Percentiles rank a stretch among this genome's conserved stretches.
Evolutionary conservation across 2,113 vertebrate genomes (phyloP).

Genomic region (Columbina picui): DNA sequence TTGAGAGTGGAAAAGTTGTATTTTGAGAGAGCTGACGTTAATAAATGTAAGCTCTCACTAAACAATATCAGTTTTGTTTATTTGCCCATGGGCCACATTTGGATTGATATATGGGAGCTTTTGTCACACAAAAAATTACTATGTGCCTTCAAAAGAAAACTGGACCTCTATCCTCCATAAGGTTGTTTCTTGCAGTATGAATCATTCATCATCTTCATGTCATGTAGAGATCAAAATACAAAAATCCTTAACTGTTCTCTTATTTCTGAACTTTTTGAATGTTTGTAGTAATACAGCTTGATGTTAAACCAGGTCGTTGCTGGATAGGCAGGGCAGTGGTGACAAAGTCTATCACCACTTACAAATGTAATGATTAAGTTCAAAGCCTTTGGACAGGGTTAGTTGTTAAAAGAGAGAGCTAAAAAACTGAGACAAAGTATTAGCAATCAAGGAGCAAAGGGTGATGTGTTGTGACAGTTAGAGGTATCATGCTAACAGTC

Average conservation of each 20-base stretch:
- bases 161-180: background rate
- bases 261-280: background rate
- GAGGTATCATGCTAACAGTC: background rate
- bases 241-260: background rate
- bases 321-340: conserved; percentile 22
- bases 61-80: background rate
- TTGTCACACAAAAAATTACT: background rate
- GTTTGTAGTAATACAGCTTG: background rate
- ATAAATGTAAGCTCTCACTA: background rate
- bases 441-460: conserved; percentile 35
- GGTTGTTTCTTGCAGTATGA: background rate
- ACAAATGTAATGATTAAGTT: conserved; percentile 72
- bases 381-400: conserved; percentile 77
- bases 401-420: conserved; percentile 67
- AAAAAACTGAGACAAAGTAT: conserved; percentile 60
- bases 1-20: background rate
- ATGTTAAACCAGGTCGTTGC: background rate
- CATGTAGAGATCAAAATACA: background rate
- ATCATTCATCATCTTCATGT: background rate
- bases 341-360: conserved; percentile 71
- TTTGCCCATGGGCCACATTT: background rate
- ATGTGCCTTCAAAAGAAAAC: background rate
- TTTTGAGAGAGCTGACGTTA: background rate
- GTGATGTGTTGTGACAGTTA: conserved; percentile 39
- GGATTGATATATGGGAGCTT: background rate